These are phyloP conservation scores for Cariama cristata DNA, from an alignment of 2,113 vertebrate species.

Conservation along the genomic window DNA sequence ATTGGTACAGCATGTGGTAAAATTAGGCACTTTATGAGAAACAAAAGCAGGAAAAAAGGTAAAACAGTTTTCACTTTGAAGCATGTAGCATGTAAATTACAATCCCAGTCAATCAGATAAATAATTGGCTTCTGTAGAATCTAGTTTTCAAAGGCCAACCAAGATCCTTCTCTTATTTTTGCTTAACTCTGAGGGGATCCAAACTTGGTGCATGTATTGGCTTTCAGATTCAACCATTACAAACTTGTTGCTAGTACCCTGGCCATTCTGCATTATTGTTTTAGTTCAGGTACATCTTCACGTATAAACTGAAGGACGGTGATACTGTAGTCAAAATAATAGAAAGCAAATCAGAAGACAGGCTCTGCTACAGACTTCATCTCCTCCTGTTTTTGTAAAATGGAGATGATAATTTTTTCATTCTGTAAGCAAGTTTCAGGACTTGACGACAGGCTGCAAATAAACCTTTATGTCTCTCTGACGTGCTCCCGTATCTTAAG, in stretches of 20 bases:
- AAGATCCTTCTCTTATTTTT: constrained; percentile 15
- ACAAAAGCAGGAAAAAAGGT: not conserved
- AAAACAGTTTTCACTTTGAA: not conserved
- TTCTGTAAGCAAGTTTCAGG: not conserved
- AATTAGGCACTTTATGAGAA: not conserved
- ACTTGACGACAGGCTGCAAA: not conserved
- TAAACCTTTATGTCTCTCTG: not conserved
- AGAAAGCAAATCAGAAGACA: not conserved
- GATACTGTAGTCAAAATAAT: not conserved
- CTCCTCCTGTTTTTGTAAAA: not conserved
- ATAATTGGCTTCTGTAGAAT: constrained; percentile 23
- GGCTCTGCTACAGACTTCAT: not conserved
- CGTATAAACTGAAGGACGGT: not conserved
- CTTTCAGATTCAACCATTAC: constrained; percentile 8
- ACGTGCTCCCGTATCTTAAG: not conserved
- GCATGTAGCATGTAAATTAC: not conserved
- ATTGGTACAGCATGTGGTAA: not conserved
- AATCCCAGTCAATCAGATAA: not conserved
- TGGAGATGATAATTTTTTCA: not conserved
- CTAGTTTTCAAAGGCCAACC: constrained; percentile 35
- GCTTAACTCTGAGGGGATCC: not conserved
- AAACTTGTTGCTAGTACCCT: not conserved
- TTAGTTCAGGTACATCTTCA: not conserved
- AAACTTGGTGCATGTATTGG: not conserved
- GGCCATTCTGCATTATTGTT: not conserved